Evolutionary conservation across 2,113 vertebrate species (phyloP), one percentile per base, ranked within the genome.

Genomic region (Callithrix jacchus): DNA sequence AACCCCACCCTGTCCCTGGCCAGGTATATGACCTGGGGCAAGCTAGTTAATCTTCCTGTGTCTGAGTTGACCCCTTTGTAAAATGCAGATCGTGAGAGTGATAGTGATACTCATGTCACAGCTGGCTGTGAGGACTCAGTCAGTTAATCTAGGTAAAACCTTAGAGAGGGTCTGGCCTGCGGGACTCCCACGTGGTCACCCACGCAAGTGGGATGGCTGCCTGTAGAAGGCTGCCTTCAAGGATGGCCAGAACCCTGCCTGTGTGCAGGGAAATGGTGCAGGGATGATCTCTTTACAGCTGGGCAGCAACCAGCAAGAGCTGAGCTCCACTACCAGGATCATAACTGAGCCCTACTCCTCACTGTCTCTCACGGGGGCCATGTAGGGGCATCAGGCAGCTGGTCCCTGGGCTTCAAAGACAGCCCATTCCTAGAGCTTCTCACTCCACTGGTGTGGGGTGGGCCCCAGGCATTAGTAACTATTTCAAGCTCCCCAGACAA

Each of bases 141-240:
- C 56, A n/a, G n/a, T 35, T 5, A 32, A 54, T 5, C 27, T 54
- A 68, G 6, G 61, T 12, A 47, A 52, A 61, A 73, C 66, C 58
- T 37, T 1, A 11, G 82, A 35, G 37, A 2, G 42, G 20, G 27
- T 21, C 82, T 20, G 79, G 52, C 18, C 76, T 56, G 8, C 1
- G 1, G 2, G n/a, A 8, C 4, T 2, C 47, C 54, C 42, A 20
- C 16, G 6, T 0, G 4, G 2, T 52, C 16, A 35, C 74, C 66
- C 17, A 16, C 0, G 2, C 2, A 35, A 30, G 30, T 14, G 18
- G 30, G 32, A 79, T 2, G 79, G 35, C 86, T 20, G 16, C 11
- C n/a, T 20, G 45, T 32, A 2, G 1, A 61, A 52, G 21, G 10
- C 81, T 74, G 42, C 42, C 49, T n/a, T 68, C 40, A 14, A 64